Evolutionary conservation across 2,888 invertebrate species (phyloP).

Genomic region (Drosophila suboccidentalis): DNA sequence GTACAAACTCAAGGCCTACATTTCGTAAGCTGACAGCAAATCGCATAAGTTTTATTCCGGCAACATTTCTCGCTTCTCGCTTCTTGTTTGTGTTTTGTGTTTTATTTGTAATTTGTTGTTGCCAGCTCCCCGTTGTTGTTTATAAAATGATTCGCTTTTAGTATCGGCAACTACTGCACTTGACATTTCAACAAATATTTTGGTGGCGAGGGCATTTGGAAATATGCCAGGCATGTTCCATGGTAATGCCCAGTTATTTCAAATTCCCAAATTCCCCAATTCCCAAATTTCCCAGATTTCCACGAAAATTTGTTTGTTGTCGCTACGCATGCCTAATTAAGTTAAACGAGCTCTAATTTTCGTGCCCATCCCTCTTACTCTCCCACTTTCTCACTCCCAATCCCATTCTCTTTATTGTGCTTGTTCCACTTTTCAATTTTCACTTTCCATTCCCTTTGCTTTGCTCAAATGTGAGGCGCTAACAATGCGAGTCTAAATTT

Average conservation of each 20-base stretch:
- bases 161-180: conserved; percentile 64
- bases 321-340: conserved; percentile 62
- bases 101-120: conserved; percentile 32
- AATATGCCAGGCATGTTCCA: conserved; percentile 73
- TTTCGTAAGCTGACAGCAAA: conserved; percentile 54
- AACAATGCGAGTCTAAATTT: conserved; percentile 50
- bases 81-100: conserved; percentile 12
- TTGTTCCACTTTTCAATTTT: conserved; percentile 41
- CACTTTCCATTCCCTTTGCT: conserved; percentile 22
- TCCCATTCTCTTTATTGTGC: conserved; percentile 1
- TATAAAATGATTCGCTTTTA: conserved; percentile 53
- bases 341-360: conserved; percentile 50
- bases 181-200: conserved; percentile 79
- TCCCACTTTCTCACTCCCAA: neutral
- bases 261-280: conserved; percentile 28
- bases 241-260: conserved; percentile 55
- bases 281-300: conserved; percentile 11
- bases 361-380: neutral
- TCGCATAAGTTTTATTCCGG: conserved; percentile 39
- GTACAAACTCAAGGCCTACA: conserved; percentile 39
- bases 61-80: conserved; percentile 12
- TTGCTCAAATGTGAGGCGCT: conserved; percentile 17
- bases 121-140: conserved; percentile 51
- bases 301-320: conserved; percentile 56
- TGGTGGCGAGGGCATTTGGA: conserved; percentile 68